phyloP scores from a whole-genome alignment of 2,888 invertebrate species.

The Uloborus plumipes region DNA sequence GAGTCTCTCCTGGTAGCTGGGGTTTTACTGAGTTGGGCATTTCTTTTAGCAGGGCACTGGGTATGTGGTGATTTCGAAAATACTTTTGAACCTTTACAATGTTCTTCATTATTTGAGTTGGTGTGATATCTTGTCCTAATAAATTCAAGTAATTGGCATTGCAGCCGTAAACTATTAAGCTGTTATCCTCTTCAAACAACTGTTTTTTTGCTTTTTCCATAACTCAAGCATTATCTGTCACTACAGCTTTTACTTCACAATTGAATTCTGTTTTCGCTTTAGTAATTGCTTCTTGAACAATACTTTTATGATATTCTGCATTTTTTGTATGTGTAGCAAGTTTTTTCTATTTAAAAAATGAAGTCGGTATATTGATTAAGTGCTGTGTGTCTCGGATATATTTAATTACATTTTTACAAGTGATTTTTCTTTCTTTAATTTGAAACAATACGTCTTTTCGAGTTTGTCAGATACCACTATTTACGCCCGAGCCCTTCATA shows the following conservation, averaged over 20 bases:
- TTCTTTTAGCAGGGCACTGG: background rate
- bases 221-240: too few relatives aligned
- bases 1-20: constrained; percentile 6
- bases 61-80: constrained; percentile 2
- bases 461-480: too few relatives aligned
- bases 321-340: constrained; percentile 8
- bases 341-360: too few relatives aligned
- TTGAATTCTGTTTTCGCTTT: background rate
- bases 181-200: background rate
- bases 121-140: background rate
- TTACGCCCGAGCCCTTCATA: too few relatives aligned
- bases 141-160: background rate
- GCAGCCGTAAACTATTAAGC: background rate
- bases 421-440: too few relatives aligned
- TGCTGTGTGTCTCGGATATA: too few relatives aligned
- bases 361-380: too few relatives aligned
- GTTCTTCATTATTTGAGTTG: too few relatives aligned
- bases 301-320: background rate
- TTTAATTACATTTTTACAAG: too few relatives aligned
- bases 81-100: too few relatives aligned
- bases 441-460: too few relatives aligned
- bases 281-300: background rate
- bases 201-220: too few relatives aligned
- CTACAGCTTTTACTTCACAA: constrained; percentile 8
- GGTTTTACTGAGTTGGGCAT: background rate